A percentile compares a stretch with the other conserved stretches of the same genome.
phyloP scores from a whole-genome alignment of 1,140 invertebrate species.

The Drosophila auraria region DNA sequence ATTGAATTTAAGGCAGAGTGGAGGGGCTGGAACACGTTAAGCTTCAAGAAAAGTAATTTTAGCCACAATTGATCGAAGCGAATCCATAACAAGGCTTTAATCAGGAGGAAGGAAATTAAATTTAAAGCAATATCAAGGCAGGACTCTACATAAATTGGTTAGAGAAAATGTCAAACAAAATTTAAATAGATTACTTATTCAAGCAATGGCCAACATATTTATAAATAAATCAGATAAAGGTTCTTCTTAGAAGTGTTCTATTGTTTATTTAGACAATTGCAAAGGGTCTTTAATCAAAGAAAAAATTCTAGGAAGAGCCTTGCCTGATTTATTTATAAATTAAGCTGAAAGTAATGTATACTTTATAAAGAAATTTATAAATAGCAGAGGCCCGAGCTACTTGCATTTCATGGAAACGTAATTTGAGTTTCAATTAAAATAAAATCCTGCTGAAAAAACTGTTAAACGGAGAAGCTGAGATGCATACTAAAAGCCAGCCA shows the following conservation, averaged over 20 bases:
- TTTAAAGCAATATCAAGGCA: neutral
- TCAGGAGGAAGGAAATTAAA: conserved; percentile 1
- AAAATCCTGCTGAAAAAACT: neutral
- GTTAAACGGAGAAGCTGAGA: neutral
- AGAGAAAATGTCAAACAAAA: neutral
- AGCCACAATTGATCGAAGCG: conserved; percentile 33
- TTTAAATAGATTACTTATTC: conserved; percentile 5
- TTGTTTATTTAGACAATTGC: neutral
- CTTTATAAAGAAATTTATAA: neutral
- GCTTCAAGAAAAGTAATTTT: conserved; percentile 43
- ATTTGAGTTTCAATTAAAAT: conserved; percentile 1
- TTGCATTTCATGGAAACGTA: neutral
- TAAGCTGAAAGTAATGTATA: neutral
- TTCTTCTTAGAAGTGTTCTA: too few relatives aligned
- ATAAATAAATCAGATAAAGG: too few relatives aligned
- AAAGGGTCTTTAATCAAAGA: neutral
- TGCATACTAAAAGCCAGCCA: neutral
- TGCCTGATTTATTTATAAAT: neutral
- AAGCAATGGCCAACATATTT: neutral
- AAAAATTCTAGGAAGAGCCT: neutral
- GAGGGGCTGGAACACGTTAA: conserved; percentile 29
- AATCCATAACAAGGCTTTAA: conserved; percentile 35
- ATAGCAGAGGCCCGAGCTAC: neutral
- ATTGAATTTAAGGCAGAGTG: conserved; percentile 44
- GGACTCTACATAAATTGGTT: neutral